These are phyloP conservation scores for Platycercus adscitus DNA, from an alignment of 2,113 vertebrate genomes.

Conservation along the genomic window DNA sequence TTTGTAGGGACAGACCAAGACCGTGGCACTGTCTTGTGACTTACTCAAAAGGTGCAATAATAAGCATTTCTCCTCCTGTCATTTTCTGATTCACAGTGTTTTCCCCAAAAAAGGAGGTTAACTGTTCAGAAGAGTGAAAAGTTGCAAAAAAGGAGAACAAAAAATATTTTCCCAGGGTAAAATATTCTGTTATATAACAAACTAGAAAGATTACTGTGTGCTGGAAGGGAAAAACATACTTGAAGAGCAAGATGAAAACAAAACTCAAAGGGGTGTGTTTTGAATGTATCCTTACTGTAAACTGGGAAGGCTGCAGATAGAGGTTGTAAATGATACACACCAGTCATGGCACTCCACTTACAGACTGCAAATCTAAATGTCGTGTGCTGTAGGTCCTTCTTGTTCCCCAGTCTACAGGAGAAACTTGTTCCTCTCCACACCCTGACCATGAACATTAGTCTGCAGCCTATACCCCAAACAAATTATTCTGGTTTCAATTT, in stretches of 20 bases:
- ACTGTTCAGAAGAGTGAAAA: conserved; percentile 43
- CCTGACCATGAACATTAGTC: conserved; percentile 31
- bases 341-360: conserved; percentile 34
- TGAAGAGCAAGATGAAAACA: conserved; percentile 60
- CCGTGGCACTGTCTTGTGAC: neutral
- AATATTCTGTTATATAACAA: conserved; percentile 67
- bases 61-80: neutral
- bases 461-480: conserved; percentile 39
- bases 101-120: conserved; percentile 12
- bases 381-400: neutral
- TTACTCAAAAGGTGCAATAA: neutral
- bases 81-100: conserved; percentile 40
- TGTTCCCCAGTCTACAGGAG: neutral
- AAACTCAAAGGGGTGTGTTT: conserved; percentile 45
- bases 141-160: conserved; percentile 32
- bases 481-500: conserved; percentile 55
- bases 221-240: conserved; percentile 51
- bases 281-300: conserved; percentile 39
- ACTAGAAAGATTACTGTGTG: conserved; percentile 50
- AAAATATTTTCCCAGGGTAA: conserved; percentile 56
- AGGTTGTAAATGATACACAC: conserved; percentile 33
- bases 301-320: conserved; percentile 46
- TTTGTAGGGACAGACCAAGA: neutral
- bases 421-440: conserved; percentile 30
- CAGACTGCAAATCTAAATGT: conserved; percentile 57